Conservation (phyloP, 2,888 invertebrate genomes). For the Steromphala cineraria region DNA sequence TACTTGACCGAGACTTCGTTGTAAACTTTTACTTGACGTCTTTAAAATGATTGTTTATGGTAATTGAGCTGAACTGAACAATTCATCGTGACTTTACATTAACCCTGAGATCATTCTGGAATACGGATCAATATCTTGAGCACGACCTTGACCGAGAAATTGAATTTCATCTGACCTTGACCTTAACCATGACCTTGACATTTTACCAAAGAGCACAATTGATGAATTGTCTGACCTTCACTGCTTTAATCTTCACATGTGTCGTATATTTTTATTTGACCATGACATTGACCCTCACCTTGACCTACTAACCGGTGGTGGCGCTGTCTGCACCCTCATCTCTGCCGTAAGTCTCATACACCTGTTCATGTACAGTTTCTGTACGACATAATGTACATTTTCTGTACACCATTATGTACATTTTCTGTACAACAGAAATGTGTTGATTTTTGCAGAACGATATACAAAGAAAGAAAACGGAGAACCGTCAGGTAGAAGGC, state of each 20-base stretch:
- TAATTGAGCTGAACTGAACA: too few species aligned
- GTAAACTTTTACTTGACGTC: too few species aligned
- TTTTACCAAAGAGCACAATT: too few species aligned
- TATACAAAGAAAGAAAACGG: neutral
- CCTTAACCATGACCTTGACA: constrained; percentile 27
- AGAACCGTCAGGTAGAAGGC: neutral
- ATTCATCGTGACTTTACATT: too few species aligned
- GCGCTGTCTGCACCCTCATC: neutral
- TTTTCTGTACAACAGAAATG: neutral
- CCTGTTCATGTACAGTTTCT: too few species aligned
- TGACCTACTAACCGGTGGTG: neutral
- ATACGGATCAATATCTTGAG: too few species aligned
- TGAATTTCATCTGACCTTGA: constrained; percentile 28
- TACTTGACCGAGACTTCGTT: too few species aligned
- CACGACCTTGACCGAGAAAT: constrained; percentile 28
- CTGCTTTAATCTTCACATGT: too few species aligned
- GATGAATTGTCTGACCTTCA: too few species aligned
- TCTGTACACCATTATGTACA: neutral
- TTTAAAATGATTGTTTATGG: too few species aligned
- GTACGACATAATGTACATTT: neutral
- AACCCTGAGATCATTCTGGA: too few species aligned
- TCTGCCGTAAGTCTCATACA: neutral
- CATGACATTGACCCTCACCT: constrained; percentile 16
- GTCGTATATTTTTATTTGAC: too few species aligned
- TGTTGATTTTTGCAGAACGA: neutral